Evolutionary conservation across 2,888 invertebrate species (phyloP).

Genomic region (Drosophila sordidula): DNA sequence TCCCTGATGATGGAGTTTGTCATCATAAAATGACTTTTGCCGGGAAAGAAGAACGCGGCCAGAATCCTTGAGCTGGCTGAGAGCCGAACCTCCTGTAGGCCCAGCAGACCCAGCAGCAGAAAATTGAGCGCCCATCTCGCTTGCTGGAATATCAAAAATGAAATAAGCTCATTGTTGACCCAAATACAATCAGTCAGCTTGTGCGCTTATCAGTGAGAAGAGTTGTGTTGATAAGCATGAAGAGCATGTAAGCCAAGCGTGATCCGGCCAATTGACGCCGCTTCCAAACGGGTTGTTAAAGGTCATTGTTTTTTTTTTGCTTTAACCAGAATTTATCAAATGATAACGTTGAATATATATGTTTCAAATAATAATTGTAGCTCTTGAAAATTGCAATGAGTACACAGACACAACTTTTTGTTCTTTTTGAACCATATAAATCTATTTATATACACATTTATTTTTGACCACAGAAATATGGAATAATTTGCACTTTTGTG

Average conservation of each 20-base stretch:
- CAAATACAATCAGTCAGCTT: neutral
- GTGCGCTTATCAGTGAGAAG: too few species aligned
- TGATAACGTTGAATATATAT: too few species aligned
- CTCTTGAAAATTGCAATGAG: too few species aligned
- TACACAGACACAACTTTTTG: too few species aligned
- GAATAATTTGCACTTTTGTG: too few species aligned
- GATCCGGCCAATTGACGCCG: neutral
- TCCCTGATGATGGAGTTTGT: constrained; percentile 83
- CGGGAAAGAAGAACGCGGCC: constrained; percentile 83
- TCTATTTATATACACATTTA: too few species aligned
- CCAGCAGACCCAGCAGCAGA: constrained; percentile 34
- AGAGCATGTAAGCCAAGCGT: neutral
- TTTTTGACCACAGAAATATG: too few species aligned
- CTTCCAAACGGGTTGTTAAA: too few species aligned
- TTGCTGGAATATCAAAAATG: constrained; percentile 9
- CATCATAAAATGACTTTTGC: constrained; percentile 85
- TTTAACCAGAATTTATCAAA: too few species aligned
- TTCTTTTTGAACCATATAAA: too few species aligned
- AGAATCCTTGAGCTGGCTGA: constrained; percentile 81
- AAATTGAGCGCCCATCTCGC: neutral
- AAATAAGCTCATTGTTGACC: neutral
- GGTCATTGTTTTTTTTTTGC: too few species aligned
- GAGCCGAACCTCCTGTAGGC: constrained; percentile 30
- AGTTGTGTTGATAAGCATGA: neutral
- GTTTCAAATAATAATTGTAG: too few species aligned